Percentiles rank a stretch among this genome's conserved stretches.
These are phyloP conservation scores for Uloborus plumipes DNA, from an alignment of 2,888 invertebrate species.

Conservation along the genomic window DNA sequence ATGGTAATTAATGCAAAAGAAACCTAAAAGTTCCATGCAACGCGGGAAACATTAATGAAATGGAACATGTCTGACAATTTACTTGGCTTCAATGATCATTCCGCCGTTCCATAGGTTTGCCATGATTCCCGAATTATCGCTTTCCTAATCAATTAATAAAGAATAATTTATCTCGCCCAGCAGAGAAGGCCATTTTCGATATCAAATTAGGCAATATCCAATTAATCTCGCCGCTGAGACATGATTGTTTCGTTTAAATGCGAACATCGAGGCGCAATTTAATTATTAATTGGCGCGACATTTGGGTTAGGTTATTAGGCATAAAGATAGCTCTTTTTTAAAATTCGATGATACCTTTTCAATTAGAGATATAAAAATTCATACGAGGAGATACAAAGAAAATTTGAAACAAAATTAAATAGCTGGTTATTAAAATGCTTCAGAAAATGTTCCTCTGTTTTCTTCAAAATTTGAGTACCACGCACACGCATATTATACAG, in stretches of 20 bases:
- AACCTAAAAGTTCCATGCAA: conserved; percentile 31
- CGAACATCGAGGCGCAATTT: conserved; percentile 31
- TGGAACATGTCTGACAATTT: conserved; percentile 56
- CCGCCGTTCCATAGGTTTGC: conserved; percentile 8
- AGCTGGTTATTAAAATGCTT: too few species aligned
- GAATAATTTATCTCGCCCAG: conserved; percentile 46
- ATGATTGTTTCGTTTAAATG: conserved; percentile 48
- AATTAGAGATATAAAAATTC: too few species aligned
- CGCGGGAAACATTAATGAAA: conserved; percentile 36
- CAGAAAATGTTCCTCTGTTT: too few species aligned
- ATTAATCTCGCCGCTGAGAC: conserved; percentile 44
- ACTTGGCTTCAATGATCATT: conserved; percentile 51
- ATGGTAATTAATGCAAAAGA: conserved; percentile 53
- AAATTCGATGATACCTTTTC: too few species aligned
- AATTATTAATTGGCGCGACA: conserved; percentile 56
- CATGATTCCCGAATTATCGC: conserved; percentile 31
- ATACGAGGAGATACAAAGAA: too few species aligned
- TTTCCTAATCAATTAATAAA: conserved; percentile 51
- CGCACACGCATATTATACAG: too few species aligned
- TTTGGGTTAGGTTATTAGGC: background rate
- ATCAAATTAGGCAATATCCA: conserved; percentile 52
- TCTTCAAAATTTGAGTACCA: too few species aligned
- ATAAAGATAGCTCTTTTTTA: too few species aligned
- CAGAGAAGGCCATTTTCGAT: conserved; percentile 48
- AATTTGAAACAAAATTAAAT: too few species aligned